A percentile compares a stretch with the other conserved stretches of the same genome.
Evolutionary conservation across 2,888 invertebrate genomes (phyloP).

Genomic region (Drosophila niveifrons): DNA sequence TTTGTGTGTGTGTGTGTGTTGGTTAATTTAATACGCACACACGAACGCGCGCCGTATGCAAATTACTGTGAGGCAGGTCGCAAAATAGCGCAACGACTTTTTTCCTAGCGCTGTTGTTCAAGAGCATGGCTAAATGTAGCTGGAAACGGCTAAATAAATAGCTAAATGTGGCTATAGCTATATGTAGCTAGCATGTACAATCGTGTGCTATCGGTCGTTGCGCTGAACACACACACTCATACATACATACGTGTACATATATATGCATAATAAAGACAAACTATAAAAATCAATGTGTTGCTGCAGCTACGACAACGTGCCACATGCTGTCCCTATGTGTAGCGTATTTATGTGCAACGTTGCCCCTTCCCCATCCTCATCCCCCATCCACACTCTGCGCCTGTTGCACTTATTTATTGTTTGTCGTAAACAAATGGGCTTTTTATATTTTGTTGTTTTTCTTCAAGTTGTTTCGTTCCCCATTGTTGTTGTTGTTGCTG

Average conservation of each 20-base stretch:
- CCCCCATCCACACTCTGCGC: conserved; percentile 18
- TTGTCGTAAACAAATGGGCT: conserved; percentile 67
- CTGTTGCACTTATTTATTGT: conserved; percentile 57
- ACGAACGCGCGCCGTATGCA: conserved; percentile 61
- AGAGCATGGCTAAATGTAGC: conserved; percentile 55
- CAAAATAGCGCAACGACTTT: conserved; percentile 58
- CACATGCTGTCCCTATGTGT: conserved; percentile 42
- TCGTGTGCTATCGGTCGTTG: conserved; percentile 55
- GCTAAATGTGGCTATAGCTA: conserved; percentile 20
- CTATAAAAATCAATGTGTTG: conserved; percentile 57
- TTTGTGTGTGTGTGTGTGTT: conserved; percentile 7
- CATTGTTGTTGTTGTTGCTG: conserved; percentile 30
- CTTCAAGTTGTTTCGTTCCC: conserved; percentile 3
- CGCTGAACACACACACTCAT: conserved; percentile 32
- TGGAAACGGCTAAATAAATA: conserved; percentile 39
- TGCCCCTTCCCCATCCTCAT: not conserved
- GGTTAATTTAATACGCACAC: conserved; percentile 57
- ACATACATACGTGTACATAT: conserved; percentile 1
- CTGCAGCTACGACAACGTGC: conserved; percentile 57
- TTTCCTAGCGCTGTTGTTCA: conserved; percentile 50
- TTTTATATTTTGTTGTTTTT: conserved; percentile 33
- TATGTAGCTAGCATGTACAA: conserved; percentile 4
- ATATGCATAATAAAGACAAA: conserved; percentile 28
- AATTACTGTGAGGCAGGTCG: conserved; percentile 75
- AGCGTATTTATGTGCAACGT: conserved; percentile 7